Evolutionary conservation across 1,140 invertebrate species (phyloP), one percentile per base, ranked within the genome.

Genomic region (Halesus radiatus): DNA sequence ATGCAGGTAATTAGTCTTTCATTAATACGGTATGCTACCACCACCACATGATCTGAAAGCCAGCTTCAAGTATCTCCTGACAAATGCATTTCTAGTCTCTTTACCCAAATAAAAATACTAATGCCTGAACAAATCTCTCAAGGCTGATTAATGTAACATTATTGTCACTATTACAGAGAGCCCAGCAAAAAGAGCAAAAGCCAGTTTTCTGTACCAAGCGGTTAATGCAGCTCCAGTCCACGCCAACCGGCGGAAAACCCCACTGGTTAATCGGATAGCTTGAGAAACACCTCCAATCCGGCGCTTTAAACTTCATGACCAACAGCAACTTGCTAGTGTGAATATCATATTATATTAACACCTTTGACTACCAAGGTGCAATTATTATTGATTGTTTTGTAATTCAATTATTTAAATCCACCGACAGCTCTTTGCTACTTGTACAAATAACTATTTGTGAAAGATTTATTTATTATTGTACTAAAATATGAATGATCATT

Each of bases 231-330:
- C 85, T 70, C 78, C 88, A 58, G 45, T 52, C 8, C 86, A 88
- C 81, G 86, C 87, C 5, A 92, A 90, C 85, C 85, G 91, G 75
- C 87, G 91, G 76, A 92, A 92, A 85, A 91, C 91, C 76, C 91
- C 90, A 56, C 87, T 92, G 76, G 90, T 92, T 16, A 92, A 91
- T 84, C 84, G 91, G 83, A 90, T 92, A 62, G 90, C 89, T 22
- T 88, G 90, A 82, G 62, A 15, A 72, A 26, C 45, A 3, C 10
- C 23, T 26, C 3, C 16, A n/a, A 3, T 52, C n/a, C 16, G n/a
- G 10, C 13, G 18, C 37, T 45, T 45, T 45, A 23, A n/a, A 45
- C 37, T 52, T 18, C 66, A 16, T 79, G 64, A 37, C 66, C 16
- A 23, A 56, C 50, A 74, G 68, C 68, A 37, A 73, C 26, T 62